Evolutionary conservation across 2,888 invertebrate species (phyloP), one percentile per base, ranked within the genome.

Genomic region (Bellardia bayeri): DNA sequence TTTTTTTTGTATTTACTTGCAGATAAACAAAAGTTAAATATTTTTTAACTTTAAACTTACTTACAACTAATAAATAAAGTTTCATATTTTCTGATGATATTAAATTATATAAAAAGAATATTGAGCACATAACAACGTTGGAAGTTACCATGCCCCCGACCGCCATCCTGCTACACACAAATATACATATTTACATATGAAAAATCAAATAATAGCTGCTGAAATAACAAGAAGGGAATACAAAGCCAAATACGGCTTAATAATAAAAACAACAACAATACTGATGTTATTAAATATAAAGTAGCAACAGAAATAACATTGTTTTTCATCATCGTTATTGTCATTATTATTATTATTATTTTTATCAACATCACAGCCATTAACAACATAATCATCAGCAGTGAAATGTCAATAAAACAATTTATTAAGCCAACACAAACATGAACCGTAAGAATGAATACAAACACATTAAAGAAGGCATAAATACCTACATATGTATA

Each of bases 391-490:
- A 86, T 81, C 82, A 85, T 78, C 71, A 85, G 63, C 75, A 83
- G 80, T 81, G 83, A 86, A 88, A 83, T 83, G 87, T 80, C 88
- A 88, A 88, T 89, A 88, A 89, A 89, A 89, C 89, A 88, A 88
- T 89, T 89, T 89, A 88, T 88, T 88, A 89, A 89, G 83, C 71
- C 68, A 81, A 74, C 66, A 75, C 49, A 63, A 85, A 82, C 45
- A 75, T 40, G 68, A 75, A 74, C 66, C 30, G 23, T 11, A 63
- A 69, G 37, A 13, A 61, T n/a, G 37, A 49, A 74, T 45, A 71
- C 7, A 66, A 54, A 56, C 9, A 64, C 33, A 42, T 33, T 51
- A 11, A 23, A 72, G 9, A 13, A 61, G 5, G 8, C 16, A 76
- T 16, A 76, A 14, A 61, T 23, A 54, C 54, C 54, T 33, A 13